Evolutionary conservation across 2,113 vertebrate species (phyloP), one percentile per base, ranked within the genome.

Genomic region (Thunnus thynnus): DNA sequence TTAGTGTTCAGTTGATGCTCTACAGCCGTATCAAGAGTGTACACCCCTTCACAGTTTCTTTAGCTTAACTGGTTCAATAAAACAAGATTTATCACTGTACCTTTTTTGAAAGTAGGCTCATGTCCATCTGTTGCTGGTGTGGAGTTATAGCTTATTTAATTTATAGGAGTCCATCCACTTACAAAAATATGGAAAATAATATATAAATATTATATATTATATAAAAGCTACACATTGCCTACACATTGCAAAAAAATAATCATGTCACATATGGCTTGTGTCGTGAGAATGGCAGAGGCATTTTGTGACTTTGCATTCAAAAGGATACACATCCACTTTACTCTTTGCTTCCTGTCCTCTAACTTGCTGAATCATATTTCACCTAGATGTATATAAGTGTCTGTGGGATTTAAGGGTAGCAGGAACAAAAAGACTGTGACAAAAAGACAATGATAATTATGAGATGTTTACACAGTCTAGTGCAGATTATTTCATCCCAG

Each of bases 221-320:
- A 22, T 22, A 22, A 22, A 22, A 76, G 41, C n/a, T n/a, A n/a
- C n/a, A n/a, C n/a, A n/a, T n/a, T n/a, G n/a, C 72, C 30, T 5
- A 75, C 46, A 16, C 50, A 46, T 4, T 36, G 55, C 1, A 13
- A 72, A 50, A 78, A 44, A 30, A 27, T 22, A 8, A 78, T 30
- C 60, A 13, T 68, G 27, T 70, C 57, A 20, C 64, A 48, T 55
- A 44, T 69, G 78, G 70, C 36, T 82, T 87, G 41, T 78, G 36
- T 30, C 30, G 25, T 18, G 1, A 30, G 36, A 87, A 70, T 78
- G 41, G 22, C n/a, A 61, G 51, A 66, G 44, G 58, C 46, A 70
- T 85, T 84, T 72, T 77, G 47, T 83, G 76, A 85, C 72, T 60
- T 32, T n/a, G 55, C 44, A n/a, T 67, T 77, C 46, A 76, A 86